Evolutionary conservation across 2,888 invertebrate species (phyloP).

Genomic region (Coenonympha arcania): DNA sequence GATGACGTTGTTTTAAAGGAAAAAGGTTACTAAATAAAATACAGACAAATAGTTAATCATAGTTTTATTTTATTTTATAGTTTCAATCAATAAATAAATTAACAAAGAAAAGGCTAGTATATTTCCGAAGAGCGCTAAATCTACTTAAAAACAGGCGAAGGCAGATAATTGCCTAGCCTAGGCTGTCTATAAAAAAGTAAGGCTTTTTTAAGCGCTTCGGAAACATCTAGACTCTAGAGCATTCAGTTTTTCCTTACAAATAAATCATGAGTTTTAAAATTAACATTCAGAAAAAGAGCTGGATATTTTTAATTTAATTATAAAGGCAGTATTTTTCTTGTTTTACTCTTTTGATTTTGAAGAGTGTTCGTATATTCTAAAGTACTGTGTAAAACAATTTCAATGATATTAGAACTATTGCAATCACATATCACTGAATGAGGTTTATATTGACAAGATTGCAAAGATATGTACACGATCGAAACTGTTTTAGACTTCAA

Average conservation of each 20-base stretch:
- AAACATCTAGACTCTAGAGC: slow-evolving; percentile 10
- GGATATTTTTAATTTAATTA: neutral
- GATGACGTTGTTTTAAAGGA: neutral
- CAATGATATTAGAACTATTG: slow-evolving; percentile 10
- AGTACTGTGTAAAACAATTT: slow-evolving; percentile 26
- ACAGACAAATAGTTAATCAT: slow-evolving; percentile 6
- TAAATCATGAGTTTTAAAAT: slow-evolving; percentile 13
- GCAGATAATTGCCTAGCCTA: slow-evolving; percentile 5
- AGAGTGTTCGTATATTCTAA: slow-evolving; percentile 4
- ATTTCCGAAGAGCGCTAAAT: slow-evolving; percentile 13
- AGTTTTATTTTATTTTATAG: slow-evolving; percentile 25
- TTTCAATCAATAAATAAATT: slow-evolving; percentile 27
- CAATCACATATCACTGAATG: no score
- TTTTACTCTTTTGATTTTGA: neutral
- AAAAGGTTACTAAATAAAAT: slow-evolving; percentile 16
- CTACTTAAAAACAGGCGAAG: slow-evolving; percentile 4
- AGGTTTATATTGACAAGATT: no score
- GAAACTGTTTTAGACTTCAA: slow-evolving; percentile 28
- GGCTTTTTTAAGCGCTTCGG: slow-evolving; percentile 5
- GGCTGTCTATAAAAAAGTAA: slow-evolving; percentile 1
- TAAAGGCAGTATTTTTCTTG: neutral
- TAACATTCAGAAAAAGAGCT: neutral
- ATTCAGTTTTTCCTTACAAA: neutral
- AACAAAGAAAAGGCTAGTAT: slow-evolving; percentile 10
- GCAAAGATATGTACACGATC: slow-evolving; percentile 5